Percentiles rank a stretch among this genome's conserved stretches.
Conservation (phyloP, 2,113 vertebrate species). For the Grammatotria lemairii region DNA sequence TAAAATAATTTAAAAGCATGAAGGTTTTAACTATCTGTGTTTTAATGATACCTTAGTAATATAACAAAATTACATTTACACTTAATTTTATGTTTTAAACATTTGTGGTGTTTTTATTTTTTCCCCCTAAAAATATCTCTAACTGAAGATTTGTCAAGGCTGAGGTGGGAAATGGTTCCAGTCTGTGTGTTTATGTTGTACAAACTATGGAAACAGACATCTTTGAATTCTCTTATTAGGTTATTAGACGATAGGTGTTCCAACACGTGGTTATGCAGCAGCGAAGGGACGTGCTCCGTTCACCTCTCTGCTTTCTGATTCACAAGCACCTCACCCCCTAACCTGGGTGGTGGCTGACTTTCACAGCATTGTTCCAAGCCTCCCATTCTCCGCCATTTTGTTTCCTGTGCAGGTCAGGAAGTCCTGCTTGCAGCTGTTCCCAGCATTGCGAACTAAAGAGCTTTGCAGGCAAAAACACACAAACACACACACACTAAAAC, state of each 20-base stretch:
- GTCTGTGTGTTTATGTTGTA: background rate
- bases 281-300: constrained; percentile 11
- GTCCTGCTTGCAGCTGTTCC: constrained; percentile 63
- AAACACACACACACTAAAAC: background rate
- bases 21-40: background rate
- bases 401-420: constrained; percentile 66
- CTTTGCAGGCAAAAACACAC: background rate
- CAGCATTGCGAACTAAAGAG: constrained; percentile 41
- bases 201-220: background rate
- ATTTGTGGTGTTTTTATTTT: background rate
- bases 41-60: background rate
- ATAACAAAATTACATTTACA: background rate
- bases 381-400: constrained; percentile 56
- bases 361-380: constrained; percentile 71
- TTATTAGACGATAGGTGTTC: constrained; percentile 4
- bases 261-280: background rate
- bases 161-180: background rate
- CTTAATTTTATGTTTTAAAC: background rate
- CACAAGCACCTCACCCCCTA: constrained; percentile 37
- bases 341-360: constrained; percentile 67
- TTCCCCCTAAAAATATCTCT: fast-evolving
- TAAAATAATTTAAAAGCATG: background rate
- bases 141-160: background rate
- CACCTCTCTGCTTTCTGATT: constrained; percentile 31
- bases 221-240: constrained; percentile 6